These are phyloP conservation scores for Cosmopolites sordidus DNA, from an alignment of 2,888 invertebrate species.

Conservation along the genomic window DNA sequence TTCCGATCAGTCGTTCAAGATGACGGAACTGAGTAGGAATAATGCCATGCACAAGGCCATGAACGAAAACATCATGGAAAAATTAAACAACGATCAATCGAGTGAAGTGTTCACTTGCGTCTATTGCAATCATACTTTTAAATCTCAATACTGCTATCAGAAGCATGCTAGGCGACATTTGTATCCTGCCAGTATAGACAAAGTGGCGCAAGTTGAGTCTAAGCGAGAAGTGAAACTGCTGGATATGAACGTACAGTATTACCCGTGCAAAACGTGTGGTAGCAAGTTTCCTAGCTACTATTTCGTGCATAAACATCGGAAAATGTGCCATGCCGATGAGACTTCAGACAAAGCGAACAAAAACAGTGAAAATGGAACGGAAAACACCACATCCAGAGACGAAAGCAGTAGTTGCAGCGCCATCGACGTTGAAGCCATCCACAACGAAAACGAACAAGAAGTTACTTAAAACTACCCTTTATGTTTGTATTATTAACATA, in stretches of 20 bases:
- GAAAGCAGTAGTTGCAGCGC: slow-evolving; percentile 36
- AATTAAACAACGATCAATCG: slow-evolving; percentile 39
- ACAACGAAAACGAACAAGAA: slow-evolving; percentile 28
- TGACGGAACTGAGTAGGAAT: slow-evolving; percentile 31
- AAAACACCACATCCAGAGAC: slow-evolving; percentile 29
- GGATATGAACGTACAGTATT: slow-evolving; percentile 82
- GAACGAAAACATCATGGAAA: slow-evolving; percentile 45
- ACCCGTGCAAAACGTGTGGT: slow-evolving; percentile 90
- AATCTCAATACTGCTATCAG: slow-evolving; percentile 81
- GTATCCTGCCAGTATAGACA: slow-evolving; percentile 56
- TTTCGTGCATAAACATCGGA: slow-evolving; percentile 88
- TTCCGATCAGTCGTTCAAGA: slow-evolving; percentile 28
- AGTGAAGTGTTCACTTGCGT: slow-evolving; percentile 61
- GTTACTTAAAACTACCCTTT: slow-evolving; percentile 10
- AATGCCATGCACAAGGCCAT: slow-evolving; percentile 46
- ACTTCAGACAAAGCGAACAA: slow-evolving; percentile 44
- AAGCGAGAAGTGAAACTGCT: slow-evolving; percentile 60
- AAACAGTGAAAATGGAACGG: slow-evolving; percentile 43
- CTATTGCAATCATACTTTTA: slow-evolving; percentile 75
- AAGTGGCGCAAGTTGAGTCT: slow-evolving; percentile 34
- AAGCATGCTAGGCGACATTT: slow-evolving; percentile 70
- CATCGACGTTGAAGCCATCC: slow-evolving; percentile 40
- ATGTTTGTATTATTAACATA: background rate
- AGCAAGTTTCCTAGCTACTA: slow-evolving; percentile 91
- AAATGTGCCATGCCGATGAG: slow-evolving; percentile 75